Evolutionary conservation across 2,888 invertebrate genomes (phyloP).

Genomic region (Caenorhabditis sp.): DNA sequence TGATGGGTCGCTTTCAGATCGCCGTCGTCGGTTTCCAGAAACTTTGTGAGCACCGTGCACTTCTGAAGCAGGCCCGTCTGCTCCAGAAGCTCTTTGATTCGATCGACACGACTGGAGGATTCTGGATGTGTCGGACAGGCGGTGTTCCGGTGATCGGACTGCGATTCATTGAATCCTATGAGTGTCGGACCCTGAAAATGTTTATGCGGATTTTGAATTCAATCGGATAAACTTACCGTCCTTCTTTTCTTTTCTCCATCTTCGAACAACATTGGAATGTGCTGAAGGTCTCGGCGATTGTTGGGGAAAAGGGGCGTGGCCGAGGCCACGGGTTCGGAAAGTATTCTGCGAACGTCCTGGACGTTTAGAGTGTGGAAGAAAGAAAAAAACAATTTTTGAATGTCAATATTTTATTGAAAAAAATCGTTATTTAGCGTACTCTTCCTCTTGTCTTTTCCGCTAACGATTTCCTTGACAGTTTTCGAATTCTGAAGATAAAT

Average conservation of each 20-base stretch:
- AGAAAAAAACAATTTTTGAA: no score
- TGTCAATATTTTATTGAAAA: no score
- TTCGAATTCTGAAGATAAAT: no score
- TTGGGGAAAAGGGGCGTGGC: not conserved
- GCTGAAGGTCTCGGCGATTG: no score
- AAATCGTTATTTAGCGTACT: no score
- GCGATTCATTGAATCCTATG: slow-evolving; percentile 59
- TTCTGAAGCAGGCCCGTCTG: slow-evolving; percentile 49
- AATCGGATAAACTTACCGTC: slow-evolving; percentile 2
- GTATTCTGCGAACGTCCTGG: no score
- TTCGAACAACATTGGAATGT: slow-evolving; percentile 26
- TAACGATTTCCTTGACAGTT: no score
- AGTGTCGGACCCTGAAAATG: slow-evolving; percentile 44
- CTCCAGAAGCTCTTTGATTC: slow-evolving; percentile 47
- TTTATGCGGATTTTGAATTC: not conserved
- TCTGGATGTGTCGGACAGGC: slow-evolving; percentile 61
- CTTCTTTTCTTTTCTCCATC: slow-evolving; percentile 13
- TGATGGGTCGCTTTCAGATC: slow-evolving; percentile 57
- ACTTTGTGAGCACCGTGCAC: slow-evolving; percentile 47
- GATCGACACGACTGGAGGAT: slow-evolving; percentile 47
- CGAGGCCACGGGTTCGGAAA: no score
- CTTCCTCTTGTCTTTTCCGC: no score
- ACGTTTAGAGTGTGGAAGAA: no score
- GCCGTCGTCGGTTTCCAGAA: slow-evolving; percentile 48
- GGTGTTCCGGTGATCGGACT: slow-evolving; percentile 54